Evolutionary conservation across 1,140 invertebrate genomes (phyloP), one percentile per base, ranked within the genome.

Genomic region (Mactra quadrangularis): DNA sequence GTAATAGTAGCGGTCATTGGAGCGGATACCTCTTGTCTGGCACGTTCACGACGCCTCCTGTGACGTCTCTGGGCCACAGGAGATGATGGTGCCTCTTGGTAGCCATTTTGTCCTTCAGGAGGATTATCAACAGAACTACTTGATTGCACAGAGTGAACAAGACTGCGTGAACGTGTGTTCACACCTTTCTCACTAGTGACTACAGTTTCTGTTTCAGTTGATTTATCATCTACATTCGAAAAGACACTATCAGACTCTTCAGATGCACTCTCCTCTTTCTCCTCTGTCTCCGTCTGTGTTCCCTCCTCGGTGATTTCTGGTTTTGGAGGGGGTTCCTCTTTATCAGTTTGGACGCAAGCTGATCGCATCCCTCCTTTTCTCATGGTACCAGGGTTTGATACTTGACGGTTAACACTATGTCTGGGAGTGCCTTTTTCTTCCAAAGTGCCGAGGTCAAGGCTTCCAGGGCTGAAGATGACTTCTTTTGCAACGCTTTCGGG

Each of bases 401-500:
- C 55, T 50, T 82, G 81, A 25, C 77, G 82, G 35, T 78, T 84
- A 1, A 86, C 45, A 29, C 85, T 86, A 7, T 84, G 79, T 7
- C 86, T n/a, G 31, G 91, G 90, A 3, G 83, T 76, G 38, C 92
- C 90, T 17, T 79, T 50, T 70, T 93, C 92, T 53, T 91, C 86
- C 11, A 93, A 77, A 13, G 64, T 78, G 3, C 93, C 93, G 25
- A 93, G 66, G 35, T 93, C 90, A 22, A 93, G 55, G 11, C 25
- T 84, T 33, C 93, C 93, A 0, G 92, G 88, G 45, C 84, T 64
- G 79, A 92, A 93, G 17, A 81, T 77, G 2, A 93, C 85, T 68
- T 88, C 84, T 85, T 93, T 93, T 25, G 76, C 57, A 0, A 93
- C 89, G 13, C 89, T 89, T 1, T 75, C 47, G 3, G 93, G 93